Evolutionary conservation across 2,113 vertebrate genomes (phyloP), one percentile per base, ranked within the genome.

Genomic region (Atherinomorus stipes): DNA sequence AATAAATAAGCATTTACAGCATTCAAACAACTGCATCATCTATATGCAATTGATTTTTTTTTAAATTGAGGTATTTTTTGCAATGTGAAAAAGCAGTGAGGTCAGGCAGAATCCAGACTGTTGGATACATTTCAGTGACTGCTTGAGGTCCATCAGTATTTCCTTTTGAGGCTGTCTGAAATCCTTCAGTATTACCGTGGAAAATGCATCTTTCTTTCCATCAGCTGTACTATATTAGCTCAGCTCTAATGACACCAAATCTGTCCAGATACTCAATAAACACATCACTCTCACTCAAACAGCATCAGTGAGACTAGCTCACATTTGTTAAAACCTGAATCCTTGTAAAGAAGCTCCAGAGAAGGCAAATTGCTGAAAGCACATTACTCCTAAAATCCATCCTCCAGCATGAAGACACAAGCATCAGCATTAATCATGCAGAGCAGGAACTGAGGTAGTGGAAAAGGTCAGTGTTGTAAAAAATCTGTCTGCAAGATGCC

Each of bases 151-250:
- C 65, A 84, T 83, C 62, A 85, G 26, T 62, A 72, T 90, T 91
- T 88, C 83, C 85, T 76, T 81, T 64, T 81, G 71, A 85, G 76
- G 80, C 58, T 61, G 62, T 75, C 64, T 78, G 45, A 71, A 76
- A 58, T 74, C 25, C 54, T 62, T 61, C 80, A 64, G 57, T 49
- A 13, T 63, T 76, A 79, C 80, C 25, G 71, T 84, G 85, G 87
- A 91, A 92, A 90, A 81, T 76, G 63, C 59, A 16, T 47, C 56
- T 83, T 4, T 72, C 49, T 85, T 85, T 89, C 85, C 84, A 80
- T 71, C 52, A 77, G 59, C 51, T 60, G 12, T 59, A 22, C 49
- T 73, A 73, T 49, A 74, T 80, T 65, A 68, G 31, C 73, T 64
- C 57, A 23, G n/a, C 34, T 78, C 69, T 44, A 88, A 76, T 71